Evolutionary conservation across 2,797 vertebrate genomes (phyloP).

Genomic region (Phrynocephalus forsythii): DNA sequence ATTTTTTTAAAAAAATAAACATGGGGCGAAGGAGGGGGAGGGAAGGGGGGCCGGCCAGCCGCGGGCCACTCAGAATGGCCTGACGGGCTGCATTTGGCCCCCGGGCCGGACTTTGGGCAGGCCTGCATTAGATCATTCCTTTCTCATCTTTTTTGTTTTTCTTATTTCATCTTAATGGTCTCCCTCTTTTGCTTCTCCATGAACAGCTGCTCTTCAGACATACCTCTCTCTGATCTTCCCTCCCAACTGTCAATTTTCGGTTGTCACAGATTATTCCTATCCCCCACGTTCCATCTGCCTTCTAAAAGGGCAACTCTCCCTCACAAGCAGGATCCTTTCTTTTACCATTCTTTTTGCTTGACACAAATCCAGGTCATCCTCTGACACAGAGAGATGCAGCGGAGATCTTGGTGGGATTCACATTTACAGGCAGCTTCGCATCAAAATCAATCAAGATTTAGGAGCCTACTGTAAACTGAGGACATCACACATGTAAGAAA

Average conservation of each 20-base stretch:
- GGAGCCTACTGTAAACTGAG: neutral
- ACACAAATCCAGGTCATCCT: constrained; percentile 38
- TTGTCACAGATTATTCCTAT: constrained; percentile 48
- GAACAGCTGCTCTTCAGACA: constrained; percentile 68
- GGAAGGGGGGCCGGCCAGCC: no score
- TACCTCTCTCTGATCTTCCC: constrained; percentile 61
- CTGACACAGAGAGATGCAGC: neutral
- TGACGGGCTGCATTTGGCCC: no score
- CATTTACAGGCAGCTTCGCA: constrained; percentile 16
- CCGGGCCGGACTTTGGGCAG: no score
- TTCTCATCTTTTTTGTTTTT: constrained; percentile 3
- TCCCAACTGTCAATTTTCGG: constrained; percentile 58
- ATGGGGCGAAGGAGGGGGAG: no score
- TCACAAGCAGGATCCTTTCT: constrained; percentile 46
- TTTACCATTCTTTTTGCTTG: constrained; percentile 31
- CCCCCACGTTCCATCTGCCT: constrained; percentile 66
- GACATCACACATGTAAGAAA: constrained; percentile 18
- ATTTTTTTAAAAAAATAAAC: no score
- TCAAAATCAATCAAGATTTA: constrained; percentile 17
- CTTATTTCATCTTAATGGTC: constrained; percentile 39
- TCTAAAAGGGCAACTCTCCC: constrained; percentile 50
- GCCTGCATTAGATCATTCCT: constrained; percentile 6
- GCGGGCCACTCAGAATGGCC: no score
- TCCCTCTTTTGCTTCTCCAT: constrained; percentile 41
- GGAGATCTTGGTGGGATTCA: constrained; percentile 28